Base-by-base conservation (phyloP, 2,797 vertebrate genomes). In the Hephaestus fuliginosus region DNA sequence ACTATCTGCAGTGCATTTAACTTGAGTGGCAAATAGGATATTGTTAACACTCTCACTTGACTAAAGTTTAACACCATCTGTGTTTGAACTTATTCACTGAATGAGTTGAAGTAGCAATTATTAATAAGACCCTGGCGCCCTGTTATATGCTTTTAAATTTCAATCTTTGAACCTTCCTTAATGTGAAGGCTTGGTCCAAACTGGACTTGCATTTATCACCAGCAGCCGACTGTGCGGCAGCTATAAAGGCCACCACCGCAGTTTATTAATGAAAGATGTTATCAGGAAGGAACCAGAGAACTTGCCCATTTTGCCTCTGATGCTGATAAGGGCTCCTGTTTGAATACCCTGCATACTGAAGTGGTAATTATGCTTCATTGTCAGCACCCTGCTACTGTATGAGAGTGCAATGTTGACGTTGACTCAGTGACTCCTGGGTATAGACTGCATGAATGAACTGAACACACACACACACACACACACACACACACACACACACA, bases 181-280 rank as follows among this genome's bases (percentile, higher is more conserved):
- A 14, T 3, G 10, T 46, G 22, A 69, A 36, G 5, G 7, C 33
- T 51, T 8, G 3, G 48, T 65, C 7, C 57, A 65, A 8, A 58
- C 43, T n/a, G 7, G 61, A 58, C 22, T 22, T 28, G 61, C 30
- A 33, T 3, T 44, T 46, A 48, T 75, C 58, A 64, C 52, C 10
- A 36, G 49, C 14, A 28, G 49, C 51, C 55, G 5, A 51, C n/a
- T 48, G 62, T 63, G 62, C 70, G 36, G 48, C 43, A 53, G 65
- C 48, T 18, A 33, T 33, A 57, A 69, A 75, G 46, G 58, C 65
- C 2, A 1, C 67, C 39, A 12, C 48, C 6, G 13, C 20, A 14
- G 4, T 70, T 80, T 44, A 72, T 80, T 73, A 85, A 81, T 85
- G 76, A 88, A 72, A 67, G n/a, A 69, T 61, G 25, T 78, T 80